A percentile compares a stretch with the other conserved stretches of the same genome.
These are phyloP conservation scores for Tethya wilhelma DNA, from an alignment of 37 sponge, comb jelly and placozoan species.

Conservation along the genomic window DNA sequence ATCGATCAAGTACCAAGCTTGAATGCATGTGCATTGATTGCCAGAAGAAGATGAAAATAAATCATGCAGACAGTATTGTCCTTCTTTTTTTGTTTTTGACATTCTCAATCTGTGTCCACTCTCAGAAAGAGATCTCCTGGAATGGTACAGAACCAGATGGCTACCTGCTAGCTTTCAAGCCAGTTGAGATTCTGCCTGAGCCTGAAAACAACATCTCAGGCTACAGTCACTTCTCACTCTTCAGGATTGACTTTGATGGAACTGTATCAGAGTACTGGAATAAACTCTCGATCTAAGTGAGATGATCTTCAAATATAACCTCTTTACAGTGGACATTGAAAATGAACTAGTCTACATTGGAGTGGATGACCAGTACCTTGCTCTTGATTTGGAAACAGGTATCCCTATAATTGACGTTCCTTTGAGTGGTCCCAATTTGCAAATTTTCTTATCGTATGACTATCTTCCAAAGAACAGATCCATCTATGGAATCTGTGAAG, in stretches of 20 bases:
- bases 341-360: not conserved
- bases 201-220: not conserved
- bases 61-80: too few species aligned
- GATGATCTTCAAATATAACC: not conserved
- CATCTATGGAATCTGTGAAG: too few species aligned
- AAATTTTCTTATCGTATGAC: too few species aligned
- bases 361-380: not conserved
- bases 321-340: not conserved
- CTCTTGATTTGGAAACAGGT: constrained; percentile 3
- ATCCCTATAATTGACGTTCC: too few species aligned
- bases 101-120: too few species aligned
- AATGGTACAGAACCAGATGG: constrained; percentile 10
- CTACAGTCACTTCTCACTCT: constrained; percentile 11
- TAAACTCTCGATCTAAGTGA: not conserved
- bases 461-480: too few species aligned
- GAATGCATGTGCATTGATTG: too few species aligned
- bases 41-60: too few species aligned
- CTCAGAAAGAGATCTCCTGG: too few species aligned
- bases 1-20: too few species aligned
- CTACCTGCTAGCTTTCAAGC: not conserved
- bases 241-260: constrained; percentile 12
- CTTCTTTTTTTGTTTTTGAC: too few species aligned
- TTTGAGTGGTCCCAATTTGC: too few species aligned
- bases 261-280: constrained; percentile 5
- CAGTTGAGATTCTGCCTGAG: not conserved